Evolutionary conservation across 2,888 invertebrate genomes (phyloP).

Genomic region (Ptychoptera contaminata): DNA sequence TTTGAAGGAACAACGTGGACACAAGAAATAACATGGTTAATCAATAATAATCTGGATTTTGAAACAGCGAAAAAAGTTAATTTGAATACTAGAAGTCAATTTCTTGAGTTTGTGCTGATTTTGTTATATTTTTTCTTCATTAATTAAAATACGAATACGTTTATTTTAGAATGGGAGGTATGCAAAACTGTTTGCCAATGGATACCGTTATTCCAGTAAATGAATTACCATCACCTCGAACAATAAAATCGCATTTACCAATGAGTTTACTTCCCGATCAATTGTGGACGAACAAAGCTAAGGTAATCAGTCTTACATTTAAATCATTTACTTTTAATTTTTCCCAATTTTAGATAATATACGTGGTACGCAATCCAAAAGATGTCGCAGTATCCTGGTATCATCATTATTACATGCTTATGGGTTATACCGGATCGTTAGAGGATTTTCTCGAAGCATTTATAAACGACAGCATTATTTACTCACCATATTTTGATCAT

Average conservation of each 20-base stretch:
- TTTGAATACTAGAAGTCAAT: constrained; percentile 4
- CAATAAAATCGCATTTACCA: constrained; percentile 6
- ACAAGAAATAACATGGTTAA: constrained; percentile 9
- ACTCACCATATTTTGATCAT: constrained; percentile 26
- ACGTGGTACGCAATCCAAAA: constrained; percentile 67
- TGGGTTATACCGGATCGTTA: constrained; percentile 12
- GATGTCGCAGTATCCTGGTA: constrained; percentile 67
- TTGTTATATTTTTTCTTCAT: too few species aligned
- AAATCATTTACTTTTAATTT: too few species aligned
- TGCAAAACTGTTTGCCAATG: too few species aligned
- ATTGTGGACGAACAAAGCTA: constrained; percentile 5
- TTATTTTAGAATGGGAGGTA: too few species aligned
- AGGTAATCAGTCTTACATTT: background rate
- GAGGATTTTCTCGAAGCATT: constrained; percentile 12
- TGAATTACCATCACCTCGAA: background rate
- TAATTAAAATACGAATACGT: too few species aligned
- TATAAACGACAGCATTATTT: constrained; percentile 19
- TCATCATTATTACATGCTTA: constrained; percentile 29
- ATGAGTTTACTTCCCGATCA: constrained; percentile 1
- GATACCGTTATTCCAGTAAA: background rate
- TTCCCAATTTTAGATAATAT: constrained; percentile 50
- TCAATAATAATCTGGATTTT: constrained; percentile 8
- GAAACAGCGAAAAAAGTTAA: constrained; percentile 4
- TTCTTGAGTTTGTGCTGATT: constrained; percentile 5
- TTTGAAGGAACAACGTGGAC: constrained; percentile 9